Base-by-base conservation (phyloP, 2,888 invertebrate species). In the Drosophila villosipedis region DNA sequence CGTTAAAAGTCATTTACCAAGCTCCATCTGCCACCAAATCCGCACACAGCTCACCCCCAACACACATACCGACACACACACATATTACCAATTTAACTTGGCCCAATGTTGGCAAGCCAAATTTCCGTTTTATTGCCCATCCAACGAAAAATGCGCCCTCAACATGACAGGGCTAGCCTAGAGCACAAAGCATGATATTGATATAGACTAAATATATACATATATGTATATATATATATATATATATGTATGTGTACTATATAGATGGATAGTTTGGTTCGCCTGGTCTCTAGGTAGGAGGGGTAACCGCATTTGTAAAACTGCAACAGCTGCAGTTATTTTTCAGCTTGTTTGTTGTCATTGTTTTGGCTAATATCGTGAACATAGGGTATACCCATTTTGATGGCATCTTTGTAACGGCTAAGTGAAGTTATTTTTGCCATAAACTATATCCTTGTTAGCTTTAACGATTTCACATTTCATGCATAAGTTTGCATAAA, bases 321-420 rank as follows among this genome's bases (percentile, higher is more conserved):
- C 90, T 85, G 85, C 85, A 85, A 89, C 85, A 85, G 85, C 85
- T 85, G 85, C 85, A 85, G 74, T 91, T 85, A 84, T 91, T 89
- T 91, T 85, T 89, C 72, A 78, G 66, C 68, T 74, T 84, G 85
- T 79, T 88, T 90, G 85, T 88, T 79, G 83, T 58, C 79, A 55
- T 73, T 82, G 79, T 33, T 82, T 71, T 71, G 54, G 72, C 63
- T 67, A 43, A 49, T 33, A n/a, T 47, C 57, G 25, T 41, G 31
- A 3, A 6, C 4, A 10, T 12, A 28, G n/a, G 47, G 35, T 33
- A 50, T 41, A 14, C 6, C 35, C 2, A 10, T 35, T 43, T 25
- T 2, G 3, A 25, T 3, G 9, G 3, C 4, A 49, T 16, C 10
- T 10, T 16, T 35, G 19, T 55, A 19, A 55, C 16, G 22, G 7